Evolutionary conservation across 1,140 invertebrate species (phyloP), one percentile per base, ranked within the genome.

Genomic region (Drosophila kepulauana): DNA sequence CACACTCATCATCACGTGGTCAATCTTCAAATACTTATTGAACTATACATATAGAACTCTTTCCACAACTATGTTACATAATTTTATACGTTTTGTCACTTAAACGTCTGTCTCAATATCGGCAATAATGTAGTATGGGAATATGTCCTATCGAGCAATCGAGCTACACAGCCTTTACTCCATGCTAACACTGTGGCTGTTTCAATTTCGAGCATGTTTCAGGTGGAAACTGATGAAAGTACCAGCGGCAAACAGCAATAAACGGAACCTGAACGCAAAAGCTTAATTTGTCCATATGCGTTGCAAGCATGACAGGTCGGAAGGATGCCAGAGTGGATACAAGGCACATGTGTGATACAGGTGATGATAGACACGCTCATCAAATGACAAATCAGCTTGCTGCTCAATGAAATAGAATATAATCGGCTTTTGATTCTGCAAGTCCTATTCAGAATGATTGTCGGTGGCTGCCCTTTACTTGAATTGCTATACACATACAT

Each of bases 371-470:
- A 64, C 68, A 69, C 73, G 63, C 77, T 81, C 74, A 81, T 30
- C 78, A 88, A 88, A 88, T 88, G 84, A 89, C 85, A 85, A 89
- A 84, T 85, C 81, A 81, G 85, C 84, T 75, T 64, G 78, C 74
- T 89, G 85, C 85, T 89, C 85, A 89, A 76, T 84, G 80, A 88
- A 88, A 88, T 85, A 81, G 86, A 88, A 88, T 88, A 81, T 88
- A 88, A 88, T 88, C 85, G 85, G 85, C 85, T 88, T 88, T 88
- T 89, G 85, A 88, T 88, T 88, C 85, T 89, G 80, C 84, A 88
- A 88, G 85, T 80, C 84, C 84, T 88, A 75, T 88, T 84, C 80
- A 82, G 77, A 80, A 87, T 84, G 73, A 84, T 87, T 87, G 77
- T 64, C 66, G 85, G 74, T 84, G 70, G 66, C 76, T 87, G 70